Conservation (phyloP, 2,113 vertebrate species). For the Rhea americana region DNA sequence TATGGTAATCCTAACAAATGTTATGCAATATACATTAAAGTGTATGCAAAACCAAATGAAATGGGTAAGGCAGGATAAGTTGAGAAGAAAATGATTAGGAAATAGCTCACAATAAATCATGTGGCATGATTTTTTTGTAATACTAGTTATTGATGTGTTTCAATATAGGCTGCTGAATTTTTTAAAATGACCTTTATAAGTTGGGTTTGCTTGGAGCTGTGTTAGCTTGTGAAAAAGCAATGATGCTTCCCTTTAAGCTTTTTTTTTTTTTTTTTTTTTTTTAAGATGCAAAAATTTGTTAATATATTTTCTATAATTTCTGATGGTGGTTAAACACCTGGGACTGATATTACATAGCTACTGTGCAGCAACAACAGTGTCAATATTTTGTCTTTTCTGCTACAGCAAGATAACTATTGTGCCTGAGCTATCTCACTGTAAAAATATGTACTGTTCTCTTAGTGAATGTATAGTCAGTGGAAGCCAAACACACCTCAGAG, state of each 20-base stretch:
- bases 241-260: neutral
- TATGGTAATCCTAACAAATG: neutral
- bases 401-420: neutral
- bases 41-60: constrained; percentile 24
- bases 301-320: neutral
- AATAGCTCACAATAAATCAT: neutral
- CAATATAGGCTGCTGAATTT: neutral
- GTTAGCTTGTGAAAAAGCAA: neutral
- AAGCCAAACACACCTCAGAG: neutral
- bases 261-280: neutral
- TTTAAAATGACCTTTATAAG: neutral
- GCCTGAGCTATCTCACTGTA: neutral
- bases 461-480: neutral
- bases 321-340: neutral
- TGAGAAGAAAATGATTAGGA: neutral
- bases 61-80: neutral
- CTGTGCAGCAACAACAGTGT: neutral
- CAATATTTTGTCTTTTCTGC: neutral
- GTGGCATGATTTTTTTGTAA: neutral
- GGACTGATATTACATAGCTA: neutral
- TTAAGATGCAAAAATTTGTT: neutral
- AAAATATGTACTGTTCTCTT: neutral
- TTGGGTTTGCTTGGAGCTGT: neutral
- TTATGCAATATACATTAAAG: constrained; percentile 23
- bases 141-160: neutral